Base-by-base conservation (phyloP, 1,140 invertebrate species). In the Acyrthosiphon pisum region DNA sequence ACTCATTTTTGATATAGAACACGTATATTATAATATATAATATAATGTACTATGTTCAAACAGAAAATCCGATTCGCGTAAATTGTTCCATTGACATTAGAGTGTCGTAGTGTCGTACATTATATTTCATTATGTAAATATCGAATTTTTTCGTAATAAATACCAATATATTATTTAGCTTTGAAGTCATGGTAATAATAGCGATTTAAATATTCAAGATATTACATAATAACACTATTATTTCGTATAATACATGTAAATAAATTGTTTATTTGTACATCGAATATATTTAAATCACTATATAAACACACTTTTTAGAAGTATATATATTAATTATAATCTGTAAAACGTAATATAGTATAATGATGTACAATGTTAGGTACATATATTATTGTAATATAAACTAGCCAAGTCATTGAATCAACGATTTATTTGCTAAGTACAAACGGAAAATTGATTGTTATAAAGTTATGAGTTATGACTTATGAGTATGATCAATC, bases 121-220 rank as follows among this genome's bases (percentile, higher is more conserved):
- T 68, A n/a, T 68, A n/a, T 60, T 35, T 20, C 8, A 26, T 68
- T 81, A 81, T 81, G 76, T 37, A 81, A 81, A 81, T 37, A 37
- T 22, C 20, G 76, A 81, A 83, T 83, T 37, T 83, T 76, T 76
- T 76, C n/a, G 11, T n/a, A 76, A 76, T 76, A 76, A n/a, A 76
- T 76, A n/a, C 60, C 30, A n/a, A 76, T 76, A n/a, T 76, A 76
- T 76, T 76, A 37, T 83, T 83, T 83, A 83, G n/a, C 37, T 83
- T 37, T 83, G 76, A 83, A 35, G 2, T 6, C 18, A 6, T 7
- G 6, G 50, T 14, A 37, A 23, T 83, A 83, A 37, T 83, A 83
- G 22, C n/a, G 35, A 37, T 37, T 37, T 83, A 83, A 81, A 37
- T 83, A 37, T 83, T 22, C 76, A 20, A 83, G 18, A 37, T 22